These are phyloP conservation scores for Andrena bicolor DNA, from an alignment of 2,888 invertebrate species.

Conservation along the genomic window DNA sequence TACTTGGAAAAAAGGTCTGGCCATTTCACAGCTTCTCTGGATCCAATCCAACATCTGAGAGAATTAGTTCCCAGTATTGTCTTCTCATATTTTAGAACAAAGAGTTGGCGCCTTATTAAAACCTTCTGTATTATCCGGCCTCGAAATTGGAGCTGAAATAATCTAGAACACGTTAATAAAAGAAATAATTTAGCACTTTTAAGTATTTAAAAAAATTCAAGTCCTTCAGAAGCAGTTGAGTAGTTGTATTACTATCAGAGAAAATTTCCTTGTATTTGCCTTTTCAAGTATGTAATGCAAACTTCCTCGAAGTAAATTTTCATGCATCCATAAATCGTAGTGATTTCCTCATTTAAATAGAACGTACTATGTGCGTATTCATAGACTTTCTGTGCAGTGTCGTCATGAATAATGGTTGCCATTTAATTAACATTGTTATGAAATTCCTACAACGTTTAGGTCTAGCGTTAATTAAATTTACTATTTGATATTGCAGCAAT, in stretches of 20 bases:
- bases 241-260: no score
- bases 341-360: slow-evolving; percentile 34
- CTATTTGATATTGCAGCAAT: slow-evolving; percentile 21
- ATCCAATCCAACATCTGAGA: no score
- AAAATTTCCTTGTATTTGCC: no score
- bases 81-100: not conserved
- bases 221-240: no score
- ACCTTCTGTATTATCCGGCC: not conserved
- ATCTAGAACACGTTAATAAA: no score
- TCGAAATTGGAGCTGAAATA: no score
- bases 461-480: slow-evolving; percentile 25
- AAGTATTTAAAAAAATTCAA: no score
- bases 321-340: slow-evolving; percentile 9
- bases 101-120: not conserved
- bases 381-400: slow-evolving; percentile 26
- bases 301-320: slow-evolving; percentile 1
- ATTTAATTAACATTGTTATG: slow-evolving; percentile 39
- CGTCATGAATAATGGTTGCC: slow-evolving; percentile 43
- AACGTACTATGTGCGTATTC: slow-evolving; percentile 32
- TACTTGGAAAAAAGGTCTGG: not conserved
- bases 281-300: not conserved
- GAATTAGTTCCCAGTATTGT: no score
- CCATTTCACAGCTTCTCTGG: no score
- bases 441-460: slow-evolving; percentile 12
- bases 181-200: no score